phyloP scores from a whole-genome alignment of 1,140 invertebrate species.

The Laodelphax striatellus region DNA sequence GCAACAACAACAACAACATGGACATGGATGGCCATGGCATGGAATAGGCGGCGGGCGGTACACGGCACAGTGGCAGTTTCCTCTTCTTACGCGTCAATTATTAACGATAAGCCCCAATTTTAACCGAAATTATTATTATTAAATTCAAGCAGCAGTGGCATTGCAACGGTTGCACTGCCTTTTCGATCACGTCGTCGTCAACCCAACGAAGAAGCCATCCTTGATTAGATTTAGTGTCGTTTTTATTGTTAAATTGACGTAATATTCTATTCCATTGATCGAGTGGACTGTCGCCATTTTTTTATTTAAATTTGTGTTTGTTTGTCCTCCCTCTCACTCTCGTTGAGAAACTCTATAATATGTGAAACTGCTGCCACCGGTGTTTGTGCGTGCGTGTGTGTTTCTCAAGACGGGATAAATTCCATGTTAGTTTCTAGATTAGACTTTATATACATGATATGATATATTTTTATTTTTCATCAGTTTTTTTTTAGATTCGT shows the following conservation, averaged over 20 bases:
- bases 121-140: neutral
- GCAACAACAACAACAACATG: neutral
- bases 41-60: neutral
- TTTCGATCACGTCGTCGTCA: no score
- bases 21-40: neutral
- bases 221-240: neutral
- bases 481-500: no score
- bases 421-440: conserved; percentile 15
- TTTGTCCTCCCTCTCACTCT: neutral
- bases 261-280: neutral
- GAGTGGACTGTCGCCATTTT: neutral
- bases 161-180: no score
- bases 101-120: conserved; percentile 12
- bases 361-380: neutral
- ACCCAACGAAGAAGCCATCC: neutral
- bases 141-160: no score
- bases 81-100: conserved; percentile 12
- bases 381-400: neutral
- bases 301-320: neutral
- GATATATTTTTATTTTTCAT: conserved; percentile 10
- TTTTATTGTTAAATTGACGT: neutral
- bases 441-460: conserved; percentile 3
- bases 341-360: neutral
- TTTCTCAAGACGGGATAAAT: conserved; percentile 8
- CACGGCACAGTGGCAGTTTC: conserved; percentile 11